Conservation (phyloP, 1,140 invertebrate species). For the Capitella teleta region DNA sequence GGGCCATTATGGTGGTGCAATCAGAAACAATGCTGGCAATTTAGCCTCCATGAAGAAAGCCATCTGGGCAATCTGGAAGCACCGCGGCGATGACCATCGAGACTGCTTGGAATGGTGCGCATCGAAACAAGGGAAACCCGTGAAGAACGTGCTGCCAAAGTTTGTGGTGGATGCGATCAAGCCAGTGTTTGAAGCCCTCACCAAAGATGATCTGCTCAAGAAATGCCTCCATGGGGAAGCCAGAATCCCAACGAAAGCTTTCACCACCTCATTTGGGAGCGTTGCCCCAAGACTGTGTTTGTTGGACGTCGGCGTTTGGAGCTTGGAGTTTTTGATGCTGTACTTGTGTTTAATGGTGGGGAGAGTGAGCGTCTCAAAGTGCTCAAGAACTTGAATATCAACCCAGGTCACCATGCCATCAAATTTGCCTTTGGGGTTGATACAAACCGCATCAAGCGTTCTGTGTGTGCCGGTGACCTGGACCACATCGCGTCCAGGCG, state of each 20-base stretch:
- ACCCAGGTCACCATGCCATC: background rate
- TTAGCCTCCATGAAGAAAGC: background rate
- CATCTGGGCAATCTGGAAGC: conserved; percentile 4
- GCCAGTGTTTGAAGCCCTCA: background rate
- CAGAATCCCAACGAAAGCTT: conserved; percentile 4
- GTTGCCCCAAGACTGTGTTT: conserved; percentile 2
- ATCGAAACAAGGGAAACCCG: background rate
- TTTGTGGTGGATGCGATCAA: conserved; percentile 2
- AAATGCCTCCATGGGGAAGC: conserved; percentile 2
- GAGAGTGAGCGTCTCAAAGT: background rate
- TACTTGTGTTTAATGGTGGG: background rate
- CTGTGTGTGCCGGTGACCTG: too few species aligned
- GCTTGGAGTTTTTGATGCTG: background rate
- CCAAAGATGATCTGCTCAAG: background rate
- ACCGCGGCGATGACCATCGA: background rate
- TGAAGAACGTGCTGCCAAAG: background rate
- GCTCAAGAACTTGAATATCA: background rate
- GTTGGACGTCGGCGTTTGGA: conserved; percentile 2
- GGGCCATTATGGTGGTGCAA: conserved; percentile 5
- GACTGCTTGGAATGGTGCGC: background rate
- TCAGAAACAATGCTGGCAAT: conserved; percentile 1
- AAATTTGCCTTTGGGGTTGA: too few species aligned
- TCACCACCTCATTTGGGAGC: background rate
- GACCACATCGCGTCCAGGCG: too few species aligned
- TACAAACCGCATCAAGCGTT: too few species aligned